A percentile compares a stretch with the other conserved stretches of the same genome.
Conservation (phyloP, 2,113 vertebrate species). For the Brachypteracias leptosomus region DNA sequence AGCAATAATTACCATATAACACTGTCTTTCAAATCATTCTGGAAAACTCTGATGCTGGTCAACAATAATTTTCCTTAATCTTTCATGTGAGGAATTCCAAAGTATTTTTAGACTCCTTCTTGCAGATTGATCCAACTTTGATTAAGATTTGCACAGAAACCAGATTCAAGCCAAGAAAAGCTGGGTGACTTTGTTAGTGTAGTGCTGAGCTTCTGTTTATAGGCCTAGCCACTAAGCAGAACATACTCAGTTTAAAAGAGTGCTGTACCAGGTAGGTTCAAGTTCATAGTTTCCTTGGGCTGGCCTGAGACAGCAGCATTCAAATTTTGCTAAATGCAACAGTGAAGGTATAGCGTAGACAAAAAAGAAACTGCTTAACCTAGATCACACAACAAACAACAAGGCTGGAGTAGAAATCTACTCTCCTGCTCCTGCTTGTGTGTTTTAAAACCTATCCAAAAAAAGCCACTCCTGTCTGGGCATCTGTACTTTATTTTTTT, state of each 20-base stretch:
- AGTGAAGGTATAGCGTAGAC: background rate
- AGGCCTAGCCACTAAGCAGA: background rate
- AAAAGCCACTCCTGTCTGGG: background rate
- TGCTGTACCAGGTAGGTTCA: background rate
- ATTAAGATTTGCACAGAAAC: background rate
- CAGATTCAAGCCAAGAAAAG: background rate
- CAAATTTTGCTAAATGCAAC: background rate
- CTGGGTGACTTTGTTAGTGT: background rate
- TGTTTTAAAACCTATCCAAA: background rate
- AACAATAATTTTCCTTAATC: background rate
- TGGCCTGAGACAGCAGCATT: background rate
- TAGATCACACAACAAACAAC: background rate
- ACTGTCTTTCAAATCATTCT: background rate
- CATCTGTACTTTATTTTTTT: background rate
- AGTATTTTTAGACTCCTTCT: background rate
- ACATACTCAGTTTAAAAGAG: background rate
- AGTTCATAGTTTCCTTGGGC: background rate
- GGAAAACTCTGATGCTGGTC: background rate
- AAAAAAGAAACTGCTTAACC: background rate
- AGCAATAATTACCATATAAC: background rate
- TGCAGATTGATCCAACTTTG: background rate
- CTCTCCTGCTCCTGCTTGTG: background rate
- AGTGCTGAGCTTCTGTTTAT: background rate
- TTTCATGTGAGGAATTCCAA: background rate
- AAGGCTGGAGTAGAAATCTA: background rate